phyloP scores from a whole-genome alignment of 2,888 invertebrate genomes.

The Blastobasis adustella region DNA sequence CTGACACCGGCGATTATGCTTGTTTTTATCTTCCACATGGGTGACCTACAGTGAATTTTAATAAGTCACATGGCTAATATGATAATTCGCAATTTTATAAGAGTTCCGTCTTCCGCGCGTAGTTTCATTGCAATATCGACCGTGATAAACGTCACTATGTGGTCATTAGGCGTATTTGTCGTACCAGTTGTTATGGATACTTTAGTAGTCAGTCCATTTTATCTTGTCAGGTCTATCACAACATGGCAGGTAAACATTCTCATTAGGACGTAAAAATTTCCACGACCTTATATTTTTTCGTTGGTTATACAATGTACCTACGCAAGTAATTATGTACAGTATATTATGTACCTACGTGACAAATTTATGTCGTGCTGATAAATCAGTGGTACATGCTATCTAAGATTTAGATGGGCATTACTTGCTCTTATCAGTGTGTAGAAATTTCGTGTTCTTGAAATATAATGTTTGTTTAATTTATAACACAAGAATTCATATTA shows the following conservation, averaged over 20 bases:
- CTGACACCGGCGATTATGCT: constrained; percentile 6
- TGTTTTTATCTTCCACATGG: not conserved
- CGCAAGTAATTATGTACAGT: constrained; percentile 9
- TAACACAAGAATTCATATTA: not conserved
- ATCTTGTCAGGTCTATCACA: not conserved
- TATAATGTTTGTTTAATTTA: constrained; percentile 25
- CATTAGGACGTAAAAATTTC: constrained; percentile 26
- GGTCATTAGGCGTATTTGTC: too few species aligned
- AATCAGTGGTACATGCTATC: constrained; percentile 46
- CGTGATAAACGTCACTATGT: too few species aligned
- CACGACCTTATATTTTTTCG: constrained; percentile 14
- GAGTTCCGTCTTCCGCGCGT: constrained; percentile 5
- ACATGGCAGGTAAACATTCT: not conserved
- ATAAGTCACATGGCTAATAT: constrained; percentile 5
- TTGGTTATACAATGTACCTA: not conserved
- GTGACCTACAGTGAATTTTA: constrained; percentile 1
- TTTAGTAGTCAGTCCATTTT: too few species aligned
- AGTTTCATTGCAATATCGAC: too few species aligned
- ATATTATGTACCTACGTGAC: constrained; percentile 40
- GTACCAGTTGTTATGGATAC: too few species aligned
- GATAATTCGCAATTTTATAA: not conserved
- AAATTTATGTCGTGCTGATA: constrained; percentile 56
- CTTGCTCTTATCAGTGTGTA: constrained; percentile 14
- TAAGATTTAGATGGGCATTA: constrained; percentile 35
- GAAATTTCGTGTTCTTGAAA: constrained; percentile 7